phyloP scores from a whole-genome alignment of 2,797 vertebrate species.

The Podargus strigoides region DNA sequence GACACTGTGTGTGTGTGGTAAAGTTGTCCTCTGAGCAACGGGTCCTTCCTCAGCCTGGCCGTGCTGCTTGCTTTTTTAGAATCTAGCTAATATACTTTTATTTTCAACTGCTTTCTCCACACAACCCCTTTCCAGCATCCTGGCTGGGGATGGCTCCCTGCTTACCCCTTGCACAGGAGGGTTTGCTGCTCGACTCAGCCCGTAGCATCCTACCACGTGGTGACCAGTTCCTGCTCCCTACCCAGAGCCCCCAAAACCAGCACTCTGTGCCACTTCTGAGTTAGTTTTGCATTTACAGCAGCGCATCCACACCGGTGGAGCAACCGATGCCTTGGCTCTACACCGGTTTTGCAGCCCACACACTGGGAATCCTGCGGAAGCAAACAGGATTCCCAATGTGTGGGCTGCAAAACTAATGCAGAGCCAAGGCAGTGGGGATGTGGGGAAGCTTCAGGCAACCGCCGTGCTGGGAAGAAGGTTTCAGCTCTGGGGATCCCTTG shows the following conservation, averaged over 20 bases:
- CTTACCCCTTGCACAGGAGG: rapidly evolving
- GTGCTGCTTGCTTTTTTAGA: neutral
- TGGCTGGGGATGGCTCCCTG: neutral
- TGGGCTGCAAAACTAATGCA: too few relatives aligned
- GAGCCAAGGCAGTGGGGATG: too few relatives aligned
- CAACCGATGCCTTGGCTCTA: neutral
- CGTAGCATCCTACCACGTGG: rapidly evolving
- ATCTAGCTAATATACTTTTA: neutral
- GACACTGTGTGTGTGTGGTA: too few relatives aligned
- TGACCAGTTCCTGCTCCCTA: neutral
- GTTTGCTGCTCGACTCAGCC: neutral
- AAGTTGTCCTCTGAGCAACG: rapidly evolving
- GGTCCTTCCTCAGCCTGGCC: neutral
- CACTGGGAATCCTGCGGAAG: neutral
- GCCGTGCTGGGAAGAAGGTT: neutral
- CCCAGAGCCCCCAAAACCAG: neutral
- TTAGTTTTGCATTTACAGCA: neutral
- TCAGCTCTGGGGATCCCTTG: rapidly evolving
- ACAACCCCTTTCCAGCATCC: neutral
- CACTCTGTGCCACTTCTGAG: rapidly evolving
- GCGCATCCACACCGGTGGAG: rapidly evolving
- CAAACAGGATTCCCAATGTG: too few relatives aligned
- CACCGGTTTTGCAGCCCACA: neutral
- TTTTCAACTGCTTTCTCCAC: neutral
- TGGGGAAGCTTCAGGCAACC: rapidly evolving